phyloP scores from a whole-genome alignment of 1,140 invertebrate genomes.

The Zaprionus tsacasi region DNA sequence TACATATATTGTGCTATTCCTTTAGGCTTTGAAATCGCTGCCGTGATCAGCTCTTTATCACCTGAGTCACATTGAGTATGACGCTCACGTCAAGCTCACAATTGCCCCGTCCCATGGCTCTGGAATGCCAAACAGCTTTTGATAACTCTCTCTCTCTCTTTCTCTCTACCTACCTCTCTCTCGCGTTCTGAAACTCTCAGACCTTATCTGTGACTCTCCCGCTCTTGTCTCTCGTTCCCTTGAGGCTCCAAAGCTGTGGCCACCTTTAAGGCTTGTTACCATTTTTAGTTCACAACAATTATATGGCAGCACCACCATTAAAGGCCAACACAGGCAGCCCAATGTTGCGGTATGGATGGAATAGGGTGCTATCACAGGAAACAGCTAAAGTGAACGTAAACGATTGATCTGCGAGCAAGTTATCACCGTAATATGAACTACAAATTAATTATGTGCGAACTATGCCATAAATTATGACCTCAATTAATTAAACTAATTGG shows the following conservation, averaged over 20 bases:
- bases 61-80: slow-evolving; percentile 76
- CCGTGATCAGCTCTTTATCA: slow-evolving; percentile 71
- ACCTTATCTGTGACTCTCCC: slow-evolving; percentile 25
- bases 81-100: slow-evolving; percentile 60
- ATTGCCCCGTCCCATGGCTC: slow-evolving; percentile 28
- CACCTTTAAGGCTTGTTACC: slow-evolving; percentile 59
- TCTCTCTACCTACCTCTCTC: background rate
- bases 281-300: slow-evolving; percentile 72
- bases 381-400: slow-evolving; percentile 33
- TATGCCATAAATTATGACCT: slow-evolving; percentile 66
- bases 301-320: slow-evolving; percentile 69
- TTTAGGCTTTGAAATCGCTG: slow-evolving; percentile 15
- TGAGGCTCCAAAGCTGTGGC: background rate
- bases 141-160: slow-evolving; percentile 17
- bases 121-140: slow-evolving; percentile 62
- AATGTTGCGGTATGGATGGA: background rate
- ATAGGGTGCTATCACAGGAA: slow-evolving; percentile 59
- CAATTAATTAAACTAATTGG: slow-evolving; percentile 78
- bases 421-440: slow-evolving; percentile 29
- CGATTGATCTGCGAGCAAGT: slow-evolving; percentile 22
- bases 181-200: slow-evolving; percentile 7
- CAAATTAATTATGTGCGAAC: slow-evolving; percentile 70
- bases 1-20: background rate
- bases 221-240: background rate
- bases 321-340: slow-evolving; percentile 32